Base-by-base conservation (phyloP, 2,797 vertebrate species). In the Kryptolebias ocellatus region DNA sequence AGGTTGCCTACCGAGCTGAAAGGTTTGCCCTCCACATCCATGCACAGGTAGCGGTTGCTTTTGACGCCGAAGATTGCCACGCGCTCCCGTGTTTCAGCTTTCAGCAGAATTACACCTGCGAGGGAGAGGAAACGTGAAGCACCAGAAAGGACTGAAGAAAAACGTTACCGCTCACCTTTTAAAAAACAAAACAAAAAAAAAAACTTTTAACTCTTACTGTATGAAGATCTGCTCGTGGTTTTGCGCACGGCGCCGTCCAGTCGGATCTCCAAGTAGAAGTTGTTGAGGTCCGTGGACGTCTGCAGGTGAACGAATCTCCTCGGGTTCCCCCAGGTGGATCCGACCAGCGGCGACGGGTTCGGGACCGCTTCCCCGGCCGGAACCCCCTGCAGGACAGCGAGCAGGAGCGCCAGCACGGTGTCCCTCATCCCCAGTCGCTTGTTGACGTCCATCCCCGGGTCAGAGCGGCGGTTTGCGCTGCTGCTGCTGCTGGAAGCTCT, bases 181-280 rank as follows among this genome's bases (percentile, higher is more conserved):
- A 49, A 34, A n/a, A 10, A 5, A 2, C 5, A 20, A 24, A 24
- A 24, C 20, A 24, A 24, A 14, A 1, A 24, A 14, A 1, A 5
- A 7, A 14, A 67, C 0, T 10, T 4, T 42, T 0, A 42, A 0
- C 67, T 69, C 96, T 96, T 91, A 99, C 98, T 99, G 79, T 96
- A 97, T 67, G 96, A 93, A 64, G 94, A 96, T 84, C 96, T 95
- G 55, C 91, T 81, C 6, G 95, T 92, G 0, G 91, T 91, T 63
- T 95, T 96, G 16, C 96, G 94, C 70, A 99, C 84, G 0, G 91
- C 92, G 58, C 98, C 97, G 0, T 95, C 95, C 0, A 92, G 69
- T 0, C 92, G 93, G 90, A 99, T 97, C 80, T 98, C 97, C 81
- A 99, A 90, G 87, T 98, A 98, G 91, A 95, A 96, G 91, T 95